phyloP scores from a whole-genome alignment of 2,888 invertebrate species.

The Dolomedes plantarius region DNA sequence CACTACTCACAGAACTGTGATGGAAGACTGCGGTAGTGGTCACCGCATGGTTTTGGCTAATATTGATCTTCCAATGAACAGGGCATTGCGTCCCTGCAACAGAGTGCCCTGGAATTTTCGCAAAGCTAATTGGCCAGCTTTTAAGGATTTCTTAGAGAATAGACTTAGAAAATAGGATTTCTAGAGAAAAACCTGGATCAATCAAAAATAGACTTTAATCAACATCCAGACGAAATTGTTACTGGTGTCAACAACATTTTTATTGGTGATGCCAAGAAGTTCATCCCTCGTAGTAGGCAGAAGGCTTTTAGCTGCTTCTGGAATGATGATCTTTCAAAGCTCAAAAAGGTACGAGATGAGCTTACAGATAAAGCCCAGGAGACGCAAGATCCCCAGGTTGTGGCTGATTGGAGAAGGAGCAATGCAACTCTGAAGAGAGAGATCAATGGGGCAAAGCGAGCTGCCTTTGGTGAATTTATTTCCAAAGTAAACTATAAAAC shows the following conservation, averaged over 20 bases:
- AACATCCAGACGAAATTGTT: conserved; percentile 1
- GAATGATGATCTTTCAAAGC: no score
- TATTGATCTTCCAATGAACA: neutral
- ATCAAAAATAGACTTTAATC: neutral
- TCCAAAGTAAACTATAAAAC: neutral
- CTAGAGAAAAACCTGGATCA: neutral
- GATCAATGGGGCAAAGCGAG: conserved; percentile 11
- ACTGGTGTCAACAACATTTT: neutral
- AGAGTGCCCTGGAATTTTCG: neutral
- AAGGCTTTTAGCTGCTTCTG: no score
- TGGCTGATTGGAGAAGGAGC: conserved; percentile 13
- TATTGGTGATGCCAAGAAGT: neutral
- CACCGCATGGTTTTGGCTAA: neutral
- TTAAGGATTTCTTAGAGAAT: neutral
- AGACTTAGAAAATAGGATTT: no score
- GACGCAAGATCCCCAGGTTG: neutral
- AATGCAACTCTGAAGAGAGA: neutral
- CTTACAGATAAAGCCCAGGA: neutral
- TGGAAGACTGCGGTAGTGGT: neutral
- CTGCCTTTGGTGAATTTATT: neutral
- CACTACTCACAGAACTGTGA: conserved; percentile 9
- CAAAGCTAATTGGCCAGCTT: neutral
- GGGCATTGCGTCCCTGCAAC: neutral
- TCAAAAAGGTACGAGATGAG: conserved; percentile 7
- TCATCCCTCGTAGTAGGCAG: neutral